Evolutionary conservation across 2,113 vertebrate genomes (phyloP).

Genomic region (Clarias macrocephalus): DNA sequence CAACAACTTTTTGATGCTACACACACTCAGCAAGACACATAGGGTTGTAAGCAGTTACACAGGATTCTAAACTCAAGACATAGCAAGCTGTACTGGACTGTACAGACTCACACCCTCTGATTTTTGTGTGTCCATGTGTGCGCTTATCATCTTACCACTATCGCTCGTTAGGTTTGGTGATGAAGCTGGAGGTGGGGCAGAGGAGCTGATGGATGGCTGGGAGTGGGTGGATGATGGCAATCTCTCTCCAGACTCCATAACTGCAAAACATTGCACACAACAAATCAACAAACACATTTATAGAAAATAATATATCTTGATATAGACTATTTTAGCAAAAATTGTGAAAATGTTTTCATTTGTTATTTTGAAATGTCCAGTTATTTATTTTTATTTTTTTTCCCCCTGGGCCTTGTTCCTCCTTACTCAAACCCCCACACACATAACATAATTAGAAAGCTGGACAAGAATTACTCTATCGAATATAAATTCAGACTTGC

Average conservation of each 20-base stretch:
- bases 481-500: slow-evolving; percentile 16
- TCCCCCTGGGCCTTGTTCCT: slow-evolving; percentile 59
- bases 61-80: background rate
- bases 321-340: background rate
- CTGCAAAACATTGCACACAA: slow-evolving; percentile 73
- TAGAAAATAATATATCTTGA: background rate
- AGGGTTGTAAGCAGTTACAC: background rate
- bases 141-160: slow-evolving; percentile 67
- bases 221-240: slow-evolving; percentile 75
- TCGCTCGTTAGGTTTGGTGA: slow-evolving; percentile 69
- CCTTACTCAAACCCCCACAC: background rate
- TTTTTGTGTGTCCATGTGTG: background rate
- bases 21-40: background rate
- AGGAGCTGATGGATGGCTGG: slow-evolving; percentile 71
- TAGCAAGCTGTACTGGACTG: background rate
- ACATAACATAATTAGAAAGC: slow-evolving; percentile 46
- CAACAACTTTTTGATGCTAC: background rate
- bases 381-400: too few relatives aligned
- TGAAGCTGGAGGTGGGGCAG: slow-evolving; percentile 72
- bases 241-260: slow-evolving; percentile 90
- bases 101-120: background rate
- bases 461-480: background rate
- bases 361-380: background rate
- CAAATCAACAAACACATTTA: slow-evolving; percentile 61
- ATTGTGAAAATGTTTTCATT: background rate